A percentile compares a stretch with the other conserved stretches of the same genome.
phyloP scores from a whole-genome alignment of 1,140 invertebrate species.

The Hermetia illucens region DNA sequence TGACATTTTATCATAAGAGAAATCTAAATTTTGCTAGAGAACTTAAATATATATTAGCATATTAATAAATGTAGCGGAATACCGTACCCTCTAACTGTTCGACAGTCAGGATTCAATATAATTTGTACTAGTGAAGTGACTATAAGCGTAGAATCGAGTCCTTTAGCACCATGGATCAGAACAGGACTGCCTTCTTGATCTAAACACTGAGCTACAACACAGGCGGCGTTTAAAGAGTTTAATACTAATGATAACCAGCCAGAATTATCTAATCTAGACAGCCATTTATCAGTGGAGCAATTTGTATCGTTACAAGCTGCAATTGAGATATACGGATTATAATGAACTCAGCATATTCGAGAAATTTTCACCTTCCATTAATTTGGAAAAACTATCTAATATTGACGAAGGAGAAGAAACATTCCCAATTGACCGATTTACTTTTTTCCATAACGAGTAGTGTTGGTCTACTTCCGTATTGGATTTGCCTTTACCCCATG shows the following conservation, averaged over 20 bases:
- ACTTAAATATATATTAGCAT: no score
- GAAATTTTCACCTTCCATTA: constrained; percentile 88
- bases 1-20: no score
- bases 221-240: constrained; percentile 85
- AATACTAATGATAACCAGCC: constrained; percentile 86
- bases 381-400: constrained; percentile 78
- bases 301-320: constrained; percentile 74
- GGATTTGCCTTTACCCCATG: constrained; percentile 34
- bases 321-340: constrained; percentile 19
- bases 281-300: constrained; percentile 81
- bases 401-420: constrained; percentile 58
- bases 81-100: constrained; percentile 80
- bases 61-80: no score
- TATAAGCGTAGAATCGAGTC: constrained; percentile 83
- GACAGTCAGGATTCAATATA: constrained; percentile 89
- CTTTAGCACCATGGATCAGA: constrained; percentile 85
- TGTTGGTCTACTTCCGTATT: constrained; percentile 52
- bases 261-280: constrained; percentile 75
- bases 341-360: no score
- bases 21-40: no score
- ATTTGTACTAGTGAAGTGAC: constrained; percentile 93
- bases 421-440: constrained; percentile 82
- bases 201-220: constrained; percentile 88
- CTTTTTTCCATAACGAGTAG: constrained; percentile 92
- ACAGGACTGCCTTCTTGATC: constrained; percentile 87